Base-by-base conservation (phyloP, 2,888 invertebrate species). In the Metacarcinus magister region DNA sequence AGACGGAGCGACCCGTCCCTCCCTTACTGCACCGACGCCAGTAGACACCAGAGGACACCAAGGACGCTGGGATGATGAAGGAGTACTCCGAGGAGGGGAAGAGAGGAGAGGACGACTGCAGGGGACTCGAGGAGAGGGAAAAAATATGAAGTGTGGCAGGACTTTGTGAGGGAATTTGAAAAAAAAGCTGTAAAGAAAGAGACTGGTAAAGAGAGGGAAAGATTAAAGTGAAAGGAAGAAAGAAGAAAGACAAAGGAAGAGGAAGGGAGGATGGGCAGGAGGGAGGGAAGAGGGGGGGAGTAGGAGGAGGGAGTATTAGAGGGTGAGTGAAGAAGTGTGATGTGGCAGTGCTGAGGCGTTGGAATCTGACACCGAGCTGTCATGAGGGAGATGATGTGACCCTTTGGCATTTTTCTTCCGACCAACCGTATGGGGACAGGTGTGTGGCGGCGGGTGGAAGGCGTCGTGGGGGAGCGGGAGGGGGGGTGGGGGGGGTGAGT, bases 291-390 rank as follows among this genome's bases (percentile, higher is more conserved):
- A 10, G n/a, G 23, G 23, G 43, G 44, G 5, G n/a, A 92, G 46
- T 3, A 92, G 19, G n/a, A 75, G 23, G 48, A 93, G 75, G 67
- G 82, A 46, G 54, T 39, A 46, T 32, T 92, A 48, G 43, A 87
- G 94, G 54, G 90, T 90, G 94, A 90, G 43, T 54, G 89, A 44
- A 60, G 67, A 43, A 93, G 82, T 43, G 54, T 75, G 46, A 75
- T 75, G 32, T 32, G 48, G 39, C 92, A 32, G 82, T 95, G 94
- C 75, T 46, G 82, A 95, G 92, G 95, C 95, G 95, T 87, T 54
- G 92, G 67, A 95, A 95, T 87, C 82, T 92, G 92, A 95, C 95
- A 95, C 92, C 54, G 67, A 44, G 23, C 43, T 90, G 94, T 89
- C 90, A 90, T 48, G 60, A 44, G 67, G 44, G 54, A 48, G 54